Base-by-base conservation (phyloP, 2,888 invertebrate species). In the Spilarctia lutea region DNA sequence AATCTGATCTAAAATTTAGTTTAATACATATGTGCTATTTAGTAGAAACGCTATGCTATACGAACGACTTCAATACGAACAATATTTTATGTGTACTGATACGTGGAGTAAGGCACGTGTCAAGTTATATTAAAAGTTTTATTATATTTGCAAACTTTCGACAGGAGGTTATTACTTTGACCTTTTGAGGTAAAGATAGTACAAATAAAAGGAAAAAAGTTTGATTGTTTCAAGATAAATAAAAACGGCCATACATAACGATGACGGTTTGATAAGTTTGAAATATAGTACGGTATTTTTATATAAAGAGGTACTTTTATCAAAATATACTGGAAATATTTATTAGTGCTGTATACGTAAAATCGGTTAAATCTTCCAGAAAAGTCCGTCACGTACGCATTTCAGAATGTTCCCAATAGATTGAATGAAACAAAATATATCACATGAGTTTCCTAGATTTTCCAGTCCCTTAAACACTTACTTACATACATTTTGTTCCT, bases 51-150 rank as follows among this genome's bases (percentile, higher is more conserved):
- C 24, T 63, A n/a, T 30, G n/a, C n/a, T n/a, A n/a, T n/a, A n/a
- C n/a, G n/a, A 13, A 16, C 30, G 2, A 65, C 7, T 30, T n/a
- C 6, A 65, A 39, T 72, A 71, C 71, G 68, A 6, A 20, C 72
- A 72, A 76, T 42, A 75, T 74, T 45, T 79, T 74, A 79, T 74
- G 63, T 74, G 67, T 45, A 13, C 27, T n/a, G 56, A 68, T 48
- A 39, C 27, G 60, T 39, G n/a, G 20, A 45, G 65, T 69, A 75
- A 78, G 68, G 78, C 74, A 27, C 68, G 48, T 74, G 78, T 77
- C 78, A 77, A 74, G 76, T 79, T 77, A 74, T 73, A 79, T 79
- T 83, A 79, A 75, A 81, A 83, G 72, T 83, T 83, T 76, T 76
- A 77, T 80, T 80, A 65, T 72, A 78, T 82, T 24, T 66, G 52